Percentiles rank a stretch among this genome's conserved stretches.
phyloP scores from a whole-genome alignment of 2,888 invertebrate genomes.

The Reticulitermes lucifugus region DNA sequence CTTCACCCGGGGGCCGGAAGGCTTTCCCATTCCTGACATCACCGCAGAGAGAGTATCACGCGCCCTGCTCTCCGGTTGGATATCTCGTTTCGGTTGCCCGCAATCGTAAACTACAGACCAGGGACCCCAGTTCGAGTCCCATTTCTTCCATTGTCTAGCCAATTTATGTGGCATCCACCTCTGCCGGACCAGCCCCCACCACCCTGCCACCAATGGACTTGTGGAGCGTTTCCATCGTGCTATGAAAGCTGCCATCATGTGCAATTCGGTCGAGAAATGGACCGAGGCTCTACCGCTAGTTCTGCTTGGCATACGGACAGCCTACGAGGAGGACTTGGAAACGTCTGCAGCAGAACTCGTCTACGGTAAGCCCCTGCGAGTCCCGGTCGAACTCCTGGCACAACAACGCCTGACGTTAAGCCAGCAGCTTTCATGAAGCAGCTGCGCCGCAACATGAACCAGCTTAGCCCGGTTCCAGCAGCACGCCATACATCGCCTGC shows the following conservation, averaged over 20 bases:
- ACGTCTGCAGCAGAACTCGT: no score
- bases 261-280: constrained; percentile 55
- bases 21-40: constrained; percentile 59
- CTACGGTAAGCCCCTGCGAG: no score
- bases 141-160: constrained; percentile 54
- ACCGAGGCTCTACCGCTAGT: constrained; percentile 55
- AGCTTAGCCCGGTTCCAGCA: no score
- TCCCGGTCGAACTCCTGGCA: no score
- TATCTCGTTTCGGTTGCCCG: constrained; percentile 60
- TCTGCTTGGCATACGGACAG: constrained; percentile 58
- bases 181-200: constrained; percentile 58
- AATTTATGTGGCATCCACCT: constrained; percentile 54
- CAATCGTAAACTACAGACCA: constrained; percentile 60
- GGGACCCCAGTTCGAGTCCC: constrained; percentile 60
- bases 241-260: constrained; percentile 60
- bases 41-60: constrained; percentile 57
- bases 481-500: neutral
- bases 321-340: constrained; percentile 32
- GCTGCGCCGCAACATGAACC: no score
- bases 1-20: constrained; percentile 62
- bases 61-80: constrained; percentile 27
- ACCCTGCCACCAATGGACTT: constrained; percentile 61
- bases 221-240: constrained; percentile 62
- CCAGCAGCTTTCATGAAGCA: no score
- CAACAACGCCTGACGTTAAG: constrained; percentile 56